Base-by-base conservation (phyloP, 2,888 invertebrate genomes). In the Spilosoma lubricipeda region DNA sequence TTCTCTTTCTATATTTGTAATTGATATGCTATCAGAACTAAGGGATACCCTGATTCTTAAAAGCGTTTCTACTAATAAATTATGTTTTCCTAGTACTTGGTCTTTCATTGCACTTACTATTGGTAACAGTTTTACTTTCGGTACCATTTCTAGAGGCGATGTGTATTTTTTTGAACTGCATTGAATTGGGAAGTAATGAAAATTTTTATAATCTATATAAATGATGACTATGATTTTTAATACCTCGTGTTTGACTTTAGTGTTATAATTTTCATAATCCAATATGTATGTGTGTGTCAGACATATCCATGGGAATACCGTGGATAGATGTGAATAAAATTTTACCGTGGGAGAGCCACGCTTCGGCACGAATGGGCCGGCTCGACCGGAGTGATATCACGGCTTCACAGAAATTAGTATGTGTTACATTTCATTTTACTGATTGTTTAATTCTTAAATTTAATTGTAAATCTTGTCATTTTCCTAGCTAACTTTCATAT, bases 1-100 rank as follows among this genome's bases (percentile, higher is more conserved):
- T 83, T 81, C 85, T 73, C 74, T 80, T 77, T 82, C 78, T 75
- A 15, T 82, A 77, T 79, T 80, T 84, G 72, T 74, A 77, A 80
- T 79, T 77, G 78, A 79, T 84, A 82, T 18, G 73, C 27, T 82
- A 77, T 80, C 75, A 48, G 36, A 70, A 30, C 27, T 11, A 30
- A 82, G 36, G 73, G 71, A 68, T 72, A 45, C 70, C 75, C 71
- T 33, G 75, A 52, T 77, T 48, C 27, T 36, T 27, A 73, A 76
- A 75, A 76, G 18, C 65, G 63, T 30, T 33, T 75, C 63, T 70
- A 71, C 27, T 33, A 52, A 15, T 56, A 4, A 27, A 30, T 74
- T 70, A 36, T 73, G 65, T 75, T 75, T 36, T 68, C 67, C 70
- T 71, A 20, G 33, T 74, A 56, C n/a, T 11, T 56, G 9, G 9